Conservation (phyloP, 2,797 vertebrate species). For the Ctenosaura bakeri region DNA sequence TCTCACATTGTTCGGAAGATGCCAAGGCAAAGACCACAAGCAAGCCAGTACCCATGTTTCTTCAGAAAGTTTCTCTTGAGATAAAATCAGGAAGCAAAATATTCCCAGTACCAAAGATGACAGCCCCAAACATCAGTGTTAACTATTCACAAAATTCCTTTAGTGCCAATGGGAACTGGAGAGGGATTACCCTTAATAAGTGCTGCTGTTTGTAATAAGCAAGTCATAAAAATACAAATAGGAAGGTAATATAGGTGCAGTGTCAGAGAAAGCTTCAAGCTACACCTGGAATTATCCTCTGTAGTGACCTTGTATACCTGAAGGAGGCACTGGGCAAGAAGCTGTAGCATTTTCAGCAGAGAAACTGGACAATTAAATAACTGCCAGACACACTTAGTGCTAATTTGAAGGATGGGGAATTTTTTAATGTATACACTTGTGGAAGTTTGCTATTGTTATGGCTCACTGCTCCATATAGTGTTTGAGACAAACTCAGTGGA, state of each 20-base stretch:
- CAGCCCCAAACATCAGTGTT: constrained; percentile 21
- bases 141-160: neutral
- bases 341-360: neutral
- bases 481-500: neutral
- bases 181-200: neutral
- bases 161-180: fast-evolving
- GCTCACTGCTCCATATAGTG: neutral
- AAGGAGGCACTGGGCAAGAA: neutral
- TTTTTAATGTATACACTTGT: neutral
- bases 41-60: constrained; percentile 19
- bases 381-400: neutral
- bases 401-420: neutral
- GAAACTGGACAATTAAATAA: neutral
- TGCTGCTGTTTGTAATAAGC: constrained; percentile 13
- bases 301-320: constrained; percentile 22
- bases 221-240: neutral
- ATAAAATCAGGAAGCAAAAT: constrained; percentile 10
- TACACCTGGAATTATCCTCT: neutral
- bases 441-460: constrained; percentile 10
- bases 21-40: constrained; percentile 6
- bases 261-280: neutral
- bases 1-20: constrained; percentile 27
- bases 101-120: neutral
- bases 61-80: constrained; percentile 15
- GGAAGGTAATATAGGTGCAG: neutral